These are phyloP conservation scores for Halictus rubicundus DNA, from an alignment of 1,140 invertebrate genomes.

Conservation along the genomic window DNA sequence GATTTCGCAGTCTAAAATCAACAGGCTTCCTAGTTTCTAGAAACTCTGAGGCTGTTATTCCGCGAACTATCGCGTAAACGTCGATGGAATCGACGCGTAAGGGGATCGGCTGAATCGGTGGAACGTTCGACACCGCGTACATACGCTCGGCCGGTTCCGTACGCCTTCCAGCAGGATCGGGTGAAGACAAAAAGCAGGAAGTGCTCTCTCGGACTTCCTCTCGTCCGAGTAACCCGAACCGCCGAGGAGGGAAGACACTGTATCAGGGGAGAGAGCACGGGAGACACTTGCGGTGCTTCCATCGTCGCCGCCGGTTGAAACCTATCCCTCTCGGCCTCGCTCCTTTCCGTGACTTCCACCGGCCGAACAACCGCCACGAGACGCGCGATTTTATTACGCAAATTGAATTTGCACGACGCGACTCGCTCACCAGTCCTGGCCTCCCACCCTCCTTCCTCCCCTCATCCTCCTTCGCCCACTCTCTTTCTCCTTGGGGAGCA, in stretches of 20 bases:
- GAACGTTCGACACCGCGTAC: too few relatives aligned
- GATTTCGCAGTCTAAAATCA: too few relatives aligned
- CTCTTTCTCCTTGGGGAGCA: constrained; percentile 43
- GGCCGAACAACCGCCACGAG: constrained; percentile 27
- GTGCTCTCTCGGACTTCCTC: constrained; percentile 46
- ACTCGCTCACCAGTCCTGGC: background rate
- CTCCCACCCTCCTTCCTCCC: too few relatives aligned
- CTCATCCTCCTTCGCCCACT: too few relatives aligned
- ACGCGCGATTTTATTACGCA: constrained; percentile 63
- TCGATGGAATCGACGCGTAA: too few relatives aligned
- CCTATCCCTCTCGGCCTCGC: background rate
- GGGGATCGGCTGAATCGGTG: too few relatives aligned
- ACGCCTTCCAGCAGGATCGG: constrained; percentile 56
- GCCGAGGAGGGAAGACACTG: constrained; percentile 27
- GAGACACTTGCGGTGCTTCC: constrained; percentile 58
- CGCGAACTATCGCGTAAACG: too few relatives aligned
- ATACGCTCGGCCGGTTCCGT: background rate
- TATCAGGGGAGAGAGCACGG: constrained; percentile 14
- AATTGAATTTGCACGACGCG: constrained; percentile 60
- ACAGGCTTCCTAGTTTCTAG: too few relatives aligned
- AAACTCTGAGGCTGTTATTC: too few relatives aligned
- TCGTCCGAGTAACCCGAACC: constrained; percentile 57
- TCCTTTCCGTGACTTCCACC: constrained; percentile 19
- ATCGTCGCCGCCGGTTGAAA: constrained; percentile 26
- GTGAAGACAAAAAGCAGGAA: constrained; percentile 66